A percentile compares a stretch with the other conserved stretches of the same genome.
Evolutionary conservation across 2,888 invertebrate genomes (phyloP).

Genomic region (Watsonalla cultraria): DNA sequence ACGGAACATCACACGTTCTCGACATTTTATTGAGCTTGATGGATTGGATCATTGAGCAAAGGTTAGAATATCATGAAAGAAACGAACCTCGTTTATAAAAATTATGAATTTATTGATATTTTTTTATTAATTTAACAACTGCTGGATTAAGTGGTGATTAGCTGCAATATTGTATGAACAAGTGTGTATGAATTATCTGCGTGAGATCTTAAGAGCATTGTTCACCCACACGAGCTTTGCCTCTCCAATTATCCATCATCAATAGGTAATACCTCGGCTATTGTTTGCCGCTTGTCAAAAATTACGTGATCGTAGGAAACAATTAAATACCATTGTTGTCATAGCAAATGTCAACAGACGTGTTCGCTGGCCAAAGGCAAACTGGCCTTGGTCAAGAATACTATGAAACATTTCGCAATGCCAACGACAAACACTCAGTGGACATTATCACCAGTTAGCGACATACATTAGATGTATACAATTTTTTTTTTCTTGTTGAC

Average conservation of each 20-base stretch:
- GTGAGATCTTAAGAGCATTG: slow-evolving; percentile 21
- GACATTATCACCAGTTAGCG: background rate
- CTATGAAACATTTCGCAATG: slow-evolving; percentile 21
- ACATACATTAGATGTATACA: background rate
- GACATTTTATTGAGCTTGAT: too few relatives aligned
- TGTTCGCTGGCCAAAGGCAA: slow-evolving; percentile 3
- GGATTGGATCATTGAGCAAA: too few relatives aligned
- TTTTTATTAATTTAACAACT: too few relatives aligned
- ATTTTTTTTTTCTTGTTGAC: too few relatives aligned
- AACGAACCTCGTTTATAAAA: too few relatives aligned
- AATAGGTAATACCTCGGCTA: slow-evolving; percentile 19
- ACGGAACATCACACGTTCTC: background rate
- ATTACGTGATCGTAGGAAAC: slow-evolving; percentile 41
- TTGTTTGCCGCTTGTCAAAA: slow-evolving; percentile 33
- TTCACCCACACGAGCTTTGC: slow-evolving; percentile 19
- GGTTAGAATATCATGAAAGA: too few relatives aligned
- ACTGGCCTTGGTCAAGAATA: slow-evolving; percentile 19
- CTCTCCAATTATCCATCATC: slow-evolving; percentile 30
- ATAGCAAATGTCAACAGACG: slow-evolving; percentile 31
- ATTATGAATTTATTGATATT: too few relatives aligned
- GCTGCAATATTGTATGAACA: background rate
- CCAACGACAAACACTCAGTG: slow-evolving; percentile 5
- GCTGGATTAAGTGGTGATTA: too few relatives aligned
- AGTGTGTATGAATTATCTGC: slow-evolving; percentile 11
- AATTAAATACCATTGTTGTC: slow-evolving; percentile 34